phyloP scores from a whole-genome alignment of 2,113 vertebrate genomes.

The Thamnaconus septentrionalis region DNA sequence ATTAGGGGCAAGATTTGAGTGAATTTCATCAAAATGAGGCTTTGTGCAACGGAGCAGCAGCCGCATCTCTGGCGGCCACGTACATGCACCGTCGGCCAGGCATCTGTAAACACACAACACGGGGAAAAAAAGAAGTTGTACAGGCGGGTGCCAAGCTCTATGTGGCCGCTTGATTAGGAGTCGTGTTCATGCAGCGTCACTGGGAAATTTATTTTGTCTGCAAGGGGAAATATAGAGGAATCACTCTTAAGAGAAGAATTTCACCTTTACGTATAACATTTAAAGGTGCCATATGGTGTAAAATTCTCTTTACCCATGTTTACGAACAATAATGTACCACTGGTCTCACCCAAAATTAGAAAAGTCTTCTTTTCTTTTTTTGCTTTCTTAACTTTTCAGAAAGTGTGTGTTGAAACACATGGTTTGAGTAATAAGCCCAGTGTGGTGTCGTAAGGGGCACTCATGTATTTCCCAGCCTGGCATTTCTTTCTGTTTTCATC shows the following conservation, averaged over 20 bases:
- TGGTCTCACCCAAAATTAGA: too few relatives aligned
- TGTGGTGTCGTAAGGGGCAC: too few relatives aligned
- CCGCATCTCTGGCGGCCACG: constrained; percentile 31
- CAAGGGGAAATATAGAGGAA: constrained; percentile 1
- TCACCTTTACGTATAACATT: constrained; percentile 11
- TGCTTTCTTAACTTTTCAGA: too few relatives aligned
- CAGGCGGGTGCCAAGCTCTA: constrained; percentile 15
- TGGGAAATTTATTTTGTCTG: constrained; percentile 15
- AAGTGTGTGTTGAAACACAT: too few relatives aligned
- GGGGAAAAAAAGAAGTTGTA: not conserved
- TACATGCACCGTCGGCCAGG: constrained; percentile 16
- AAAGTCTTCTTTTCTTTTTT: too few relatives aligned
- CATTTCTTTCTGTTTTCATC: too few relatives aligned
- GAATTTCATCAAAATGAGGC: constrained; percentile 48
- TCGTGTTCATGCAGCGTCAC: not conserved
- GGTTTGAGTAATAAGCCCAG: too few relatives aligned
- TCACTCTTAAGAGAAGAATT: constrained; percentile 30
- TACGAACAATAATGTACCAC: too few relatives aligned
- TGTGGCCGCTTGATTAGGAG: constrained; percentile 1
- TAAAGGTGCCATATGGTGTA: not conserved
- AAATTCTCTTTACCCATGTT: too few relatives aligned
- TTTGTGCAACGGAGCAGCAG: constrained; percentile 39
- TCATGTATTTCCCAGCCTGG: too few relatives aligned
- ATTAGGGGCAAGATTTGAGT: constrained; percentile 4
- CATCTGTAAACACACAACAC: constrained; percentile 35